A percentile compares a stretch with the other conserved stretches of the same genome.
These are phyloP conservation scores for Poeciliopsis turrubarensis DNA, from an alignment of 2,113 vertebrate genomes.

Conservation along the genomic window DNA sequence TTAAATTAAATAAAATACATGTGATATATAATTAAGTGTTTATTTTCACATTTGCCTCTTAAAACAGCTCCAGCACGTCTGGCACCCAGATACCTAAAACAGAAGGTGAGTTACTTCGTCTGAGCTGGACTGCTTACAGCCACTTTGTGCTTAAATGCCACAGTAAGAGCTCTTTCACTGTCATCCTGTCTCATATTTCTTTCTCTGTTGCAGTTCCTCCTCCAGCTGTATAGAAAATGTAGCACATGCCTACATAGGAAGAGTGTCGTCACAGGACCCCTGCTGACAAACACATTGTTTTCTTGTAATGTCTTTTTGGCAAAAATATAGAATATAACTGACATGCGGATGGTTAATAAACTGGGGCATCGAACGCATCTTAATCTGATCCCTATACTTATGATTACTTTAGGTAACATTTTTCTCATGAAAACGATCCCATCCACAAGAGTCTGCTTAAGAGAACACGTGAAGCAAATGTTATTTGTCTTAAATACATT, in stretches of 20 bases:
- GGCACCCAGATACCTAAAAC: constrained; percentile 73
- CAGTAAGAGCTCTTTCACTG: not conserved
- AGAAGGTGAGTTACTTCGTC: constrained; percentile 66
- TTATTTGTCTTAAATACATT: constrained; percentile 27
- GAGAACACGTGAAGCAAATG: constrained; percentile 1
- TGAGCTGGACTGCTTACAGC: not conserved
- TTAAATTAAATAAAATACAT: not conserved
- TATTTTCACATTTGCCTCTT: not conserved
- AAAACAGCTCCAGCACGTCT: constrained; percentile 68
- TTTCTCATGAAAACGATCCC: not conserved
- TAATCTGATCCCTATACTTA: not conserved
- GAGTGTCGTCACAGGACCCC: constrained; percentile 15
- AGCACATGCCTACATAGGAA: not conserved
- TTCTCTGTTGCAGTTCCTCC: constrained; percentile 71
- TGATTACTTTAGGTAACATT: constrained; percentile 3
- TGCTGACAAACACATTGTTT: constrained; percentile 6
- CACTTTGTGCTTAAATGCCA: not conserved
- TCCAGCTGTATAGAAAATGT: constrained; percentile 74
- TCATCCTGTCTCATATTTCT: not conserved
- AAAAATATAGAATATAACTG: constrained; percentile 9
- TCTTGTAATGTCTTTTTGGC: constrained; percentile 15
- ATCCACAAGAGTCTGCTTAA: constrained; percentile 10
- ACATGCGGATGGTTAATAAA: constrained; percentile 22
- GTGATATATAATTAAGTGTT: not conserved
- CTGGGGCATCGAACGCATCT: constrained; percentile 21